These are phyloP conservation scores for Apostichopus japonicus DNA, from an alignment of 35 echinoderm and acorn worm species.

Conservation along the genomic window DNA sequence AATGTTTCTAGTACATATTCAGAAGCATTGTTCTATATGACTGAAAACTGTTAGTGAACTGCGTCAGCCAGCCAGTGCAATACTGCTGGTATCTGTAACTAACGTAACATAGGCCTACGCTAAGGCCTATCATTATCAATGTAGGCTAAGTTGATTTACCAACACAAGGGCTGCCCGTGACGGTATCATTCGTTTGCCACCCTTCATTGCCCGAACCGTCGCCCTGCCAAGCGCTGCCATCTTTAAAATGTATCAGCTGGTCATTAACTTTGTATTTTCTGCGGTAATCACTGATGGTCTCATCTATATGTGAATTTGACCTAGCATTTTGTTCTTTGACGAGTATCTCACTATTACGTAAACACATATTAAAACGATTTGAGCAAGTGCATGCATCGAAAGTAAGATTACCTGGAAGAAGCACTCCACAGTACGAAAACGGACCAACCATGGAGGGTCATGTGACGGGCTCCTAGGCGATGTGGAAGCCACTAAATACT, in stretches of 20 bases:
- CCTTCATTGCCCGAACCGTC: slow-evolving; percentile 80
- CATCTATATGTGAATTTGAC: no score
- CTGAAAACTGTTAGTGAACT: no score
- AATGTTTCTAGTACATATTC: no score
- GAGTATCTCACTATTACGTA: not conserved
- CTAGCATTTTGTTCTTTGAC: no score
- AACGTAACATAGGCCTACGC: not conserved
- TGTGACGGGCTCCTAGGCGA: no score
- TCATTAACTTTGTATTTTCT: not conserved
- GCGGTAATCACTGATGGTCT: no score
- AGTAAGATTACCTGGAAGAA: no score
- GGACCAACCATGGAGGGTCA: no score
- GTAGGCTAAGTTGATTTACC: slow-evolving; percentile 34
- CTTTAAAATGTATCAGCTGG: not conserved
- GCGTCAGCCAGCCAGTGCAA: no score
- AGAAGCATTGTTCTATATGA: no score
- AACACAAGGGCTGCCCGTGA: slow-evolving; percentile 79
- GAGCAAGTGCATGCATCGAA: not conserved
- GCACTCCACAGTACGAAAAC: no score
- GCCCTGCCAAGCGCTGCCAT: slow-evolving; percentile 77
- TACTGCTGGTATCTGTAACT: not conserved
- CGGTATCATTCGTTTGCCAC: slow-evolving; percentile 72
- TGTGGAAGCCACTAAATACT: no score
- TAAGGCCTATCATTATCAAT: not conserved
- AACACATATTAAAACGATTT: not conserved